Conservation (phyloP, 2,113 vertebrate species). For the Dunckerocampus dactyliophorus region DNA sequence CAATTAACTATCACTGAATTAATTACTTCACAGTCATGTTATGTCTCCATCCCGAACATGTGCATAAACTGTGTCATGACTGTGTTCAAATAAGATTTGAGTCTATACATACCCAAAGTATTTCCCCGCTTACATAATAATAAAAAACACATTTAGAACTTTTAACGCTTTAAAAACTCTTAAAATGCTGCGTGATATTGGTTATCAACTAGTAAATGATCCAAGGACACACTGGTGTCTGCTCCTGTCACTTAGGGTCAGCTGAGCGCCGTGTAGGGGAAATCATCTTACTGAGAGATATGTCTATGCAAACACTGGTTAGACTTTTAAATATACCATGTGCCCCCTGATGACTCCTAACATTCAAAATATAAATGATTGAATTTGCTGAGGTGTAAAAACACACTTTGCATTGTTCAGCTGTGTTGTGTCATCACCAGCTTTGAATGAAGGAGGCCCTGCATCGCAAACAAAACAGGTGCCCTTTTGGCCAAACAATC, state of each 20-base stretch:
- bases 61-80: too few species aligned
- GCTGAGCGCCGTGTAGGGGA: constrained; percentile 9
- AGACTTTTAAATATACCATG: too few species aligned
- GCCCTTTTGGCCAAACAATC: constrained; percentile 53
- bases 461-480: constrained; percentile 56
- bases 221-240: too few species aligned
- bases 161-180: neutral
- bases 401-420: constrained; percentile 41
- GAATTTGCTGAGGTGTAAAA: constrained; percentile 5
- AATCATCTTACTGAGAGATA: neutral
- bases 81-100: too few species aligned
- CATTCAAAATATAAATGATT: neutral
- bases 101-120: too few species aligned
- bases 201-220: neutral
- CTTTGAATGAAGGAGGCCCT: constrained; percentile 26
- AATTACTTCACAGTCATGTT: too few species aligned
- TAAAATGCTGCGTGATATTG: neutral
- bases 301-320: neutral
- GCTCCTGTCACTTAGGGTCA: constrained; percentile 19
- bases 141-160: too few species aligned
- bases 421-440: constrained; percentile 38
- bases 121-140: too few species aligned
- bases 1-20: too few species aligned
- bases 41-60: too few species aligned
- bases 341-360: too few species aligned